Percentiles rank a stretch among this genome's conserved stretches.
Conservation (phyloP, 2,888 invertebrate genomes). For the Phania funesta region DNA sequence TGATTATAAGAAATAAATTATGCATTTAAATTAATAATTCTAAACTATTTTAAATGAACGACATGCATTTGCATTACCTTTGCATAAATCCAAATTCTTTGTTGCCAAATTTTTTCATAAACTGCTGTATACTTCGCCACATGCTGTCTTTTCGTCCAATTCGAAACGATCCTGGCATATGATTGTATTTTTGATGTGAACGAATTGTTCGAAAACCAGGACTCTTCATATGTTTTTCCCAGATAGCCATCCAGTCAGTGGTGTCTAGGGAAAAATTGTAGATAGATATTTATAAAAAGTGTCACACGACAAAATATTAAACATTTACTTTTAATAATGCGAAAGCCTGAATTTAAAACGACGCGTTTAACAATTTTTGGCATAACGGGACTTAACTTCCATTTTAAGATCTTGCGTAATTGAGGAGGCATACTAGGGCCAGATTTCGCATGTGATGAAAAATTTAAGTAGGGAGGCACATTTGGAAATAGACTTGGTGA, state of each 20-base stretch:
- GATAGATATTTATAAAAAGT: neutral
- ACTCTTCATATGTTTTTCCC: constrained; percentile 99
- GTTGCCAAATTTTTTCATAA: constrained; percentile 81
- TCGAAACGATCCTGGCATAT: constrained; percentile 98
- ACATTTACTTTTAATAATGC: constrained; percentile 88
- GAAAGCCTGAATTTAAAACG: constrained; percentile 91
- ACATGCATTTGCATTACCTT: constrained; percentile 73
- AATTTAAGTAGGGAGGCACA: constrained; percentile 90
- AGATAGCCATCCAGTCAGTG: constrained; percentile 96
- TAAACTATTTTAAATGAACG: neutral
- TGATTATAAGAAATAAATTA: too few relatives aligned
- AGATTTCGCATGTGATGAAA: constrained; percentile 85
- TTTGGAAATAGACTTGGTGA: constrained; percentile 85
- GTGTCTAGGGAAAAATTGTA: constrained; percentile 84
- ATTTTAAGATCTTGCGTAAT: constrained; percentile 91
- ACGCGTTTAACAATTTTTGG: constrained; percentile 95
- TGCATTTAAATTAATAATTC: too few relatives aligned
- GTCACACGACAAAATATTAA: constrained; percentile 59
- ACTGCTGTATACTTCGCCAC: constrained; percentile 90
- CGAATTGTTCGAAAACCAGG: constrained; percentile 90
- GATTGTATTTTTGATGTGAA: constrained; percentile 97
- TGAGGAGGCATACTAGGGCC: constrained; percentile 85
- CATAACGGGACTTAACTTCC: constrained; percentile 97
- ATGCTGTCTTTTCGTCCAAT: constrained; percentile 97
- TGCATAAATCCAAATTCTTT: constrained; percentile 95